phyloP scores from a whole-genome alignment of 2,888 invertebrate genomes.

The Leucoma salicis region DNA sequence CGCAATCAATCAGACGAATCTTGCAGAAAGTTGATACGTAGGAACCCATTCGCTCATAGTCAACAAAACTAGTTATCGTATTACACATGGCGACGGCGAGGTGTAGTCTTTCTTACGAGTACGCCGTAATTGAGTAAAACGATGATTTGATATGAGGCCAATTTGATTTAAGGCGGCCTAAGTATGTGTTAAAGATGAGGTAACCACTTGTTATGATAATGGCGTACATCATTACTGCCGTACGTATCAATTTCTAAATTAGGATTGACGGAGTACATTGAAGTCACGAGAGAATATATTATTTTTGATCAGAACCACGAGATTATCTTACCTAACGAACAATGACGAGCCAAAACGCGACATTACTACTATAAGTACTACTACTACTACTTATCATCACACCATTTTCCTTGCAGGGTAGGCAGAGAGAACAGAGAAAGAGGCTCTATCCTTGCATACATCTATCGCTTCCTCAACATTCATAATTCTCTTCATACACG shows the following conservation, averaged over 20 bases:
- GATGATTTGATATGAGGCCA: conserved; percentile 19
- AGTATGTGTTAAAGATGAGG: conserved; percentile 12
- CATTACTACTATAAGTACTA: too few relatives aligned
- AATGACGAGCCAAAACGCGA: too few relatives aligned
- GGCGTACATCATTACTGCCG: too few relatives aligned
- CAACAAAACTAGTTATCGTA: conserved; percentile 6
- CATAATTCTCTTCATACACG: too few relatives aligned
- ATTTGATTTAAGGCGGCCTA: conserved; percentile 23
- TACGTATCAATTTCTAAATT: neutral
- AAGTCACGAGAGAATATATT: too few relatives aligned
- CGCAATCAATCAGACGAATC: conserved; percentile 5
- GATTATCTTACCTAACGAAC: too few relatives aligned
- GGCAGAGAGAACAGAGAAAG: too few relatives aligned
- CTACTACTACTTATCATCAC: too few relatives aligned
- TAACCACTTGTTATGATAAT: conserved; percentile 8
- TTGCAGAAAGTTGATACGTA: conserved; percentile 4
- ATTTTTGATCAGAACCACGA: too few relatives aligned
- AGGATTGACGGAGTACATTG: neutral
- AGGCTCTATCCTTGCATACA: too few relatives aligned
- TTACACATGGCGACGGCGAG: conserved; percentile 7
- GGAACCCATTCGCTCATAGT: conserved; percentile 13
- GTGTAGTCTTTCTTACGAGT: neutral
- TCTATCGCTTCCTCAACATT: too few relatives aligned
- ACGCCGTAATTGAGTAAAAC: conserved; percentile 19
- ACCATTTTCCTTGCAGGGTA: too few relatives aligned